Conservation (phyloP, 2,888 invertebrate species). For the Ectropis crepuscularia region DNA sequence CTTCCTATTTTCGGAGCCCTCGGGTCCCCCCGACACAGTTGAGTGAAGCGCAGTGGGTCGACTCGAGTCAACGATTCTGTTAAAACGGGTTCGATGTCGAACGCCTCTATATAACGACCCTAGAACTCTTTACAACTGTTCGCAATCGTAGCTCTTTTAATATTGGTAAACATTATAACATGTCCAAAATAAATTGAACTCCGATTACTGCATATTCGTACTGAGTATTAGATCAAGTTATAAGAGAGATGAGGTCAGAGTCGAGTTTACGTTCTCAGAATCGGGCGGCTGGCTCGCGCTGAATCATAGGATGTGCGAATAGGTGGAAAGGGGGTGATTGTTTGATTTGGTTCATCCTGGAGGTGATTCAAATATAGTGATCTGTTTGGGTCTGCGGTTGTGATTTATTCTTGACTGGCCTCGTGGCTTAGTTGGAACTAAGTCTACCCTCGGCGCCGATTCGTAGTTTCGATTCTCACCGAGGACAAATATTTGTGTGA, state of each 20-base stretch:
- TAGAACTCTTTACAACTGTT: no score
- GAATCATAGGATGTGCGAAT: constrained; percentile 37
- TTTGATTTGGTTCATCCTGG: constrained; percentile 19
- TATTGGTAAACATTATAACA: no score
- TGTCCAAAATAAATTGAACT: no score
- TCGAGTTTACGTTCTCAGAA: not conserved
- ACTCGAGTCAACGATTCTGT: not conserved
- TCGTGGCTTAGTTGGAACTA: no score
- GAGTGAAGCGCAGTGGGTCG: constrained; percentile 28
- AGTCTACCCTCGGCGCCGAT: no score
- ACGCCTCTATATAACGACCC: no score
- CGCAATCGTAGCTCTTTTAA: no score
- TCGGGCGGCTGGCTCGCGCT: constrained; percentile 14
- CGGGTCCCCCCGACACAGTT: constrained; percentile 52
- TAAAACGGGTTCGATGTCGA: no score
- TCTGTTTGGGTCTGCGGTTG: not conserved
- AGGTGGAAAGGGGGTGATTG: constrained; percentile 19
- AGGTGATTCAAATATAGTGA: constrained; percentile 3
- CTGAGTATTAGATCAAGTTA: no score
- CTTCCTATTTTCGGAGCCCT: constrained; percentile 72
- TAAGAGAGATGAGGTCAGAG: not conserved
- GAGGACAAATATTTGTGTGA: no score
- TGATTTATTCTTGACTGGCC: not conserved
- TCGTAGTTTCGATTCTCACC: no score
- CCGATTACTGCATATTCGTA: no score